Conservation (phyloP, 2,888 invertebrate genomes). For the Cristatella mucedo region DNA sequence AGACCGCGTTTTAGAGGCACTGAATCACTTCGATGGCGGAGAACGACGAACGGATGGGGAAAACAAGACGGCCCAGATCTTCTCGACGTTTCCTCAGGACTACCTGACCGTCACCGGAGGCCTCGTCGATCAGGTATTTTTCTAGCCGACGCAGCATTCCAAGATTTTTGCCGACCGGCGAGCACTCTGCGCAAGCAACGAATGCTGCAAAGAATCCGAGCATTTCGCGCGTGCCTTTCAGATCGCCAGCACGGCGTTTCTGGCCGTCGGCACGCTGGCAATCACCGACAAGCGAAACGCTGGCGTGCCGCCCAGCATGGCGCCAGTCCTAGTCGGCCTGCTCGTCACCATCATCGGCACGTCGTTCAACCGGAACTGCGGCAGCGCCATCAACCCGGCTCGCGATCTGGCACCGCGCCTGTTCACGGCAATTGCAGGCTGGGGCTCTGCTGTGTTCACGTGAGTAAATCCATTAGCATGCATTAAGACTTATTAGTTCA, state of each 20-base stretch:
- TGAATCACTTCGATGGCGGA: slow-evolving; percentile 35
- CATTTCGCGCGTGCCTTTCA: too few species aligned
- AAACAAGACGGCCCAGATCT: slow-evolving; percentile 42
- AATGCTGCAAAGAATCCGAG: too few species aligned
- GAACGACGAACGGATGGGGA: slow-evolving; percentile 24
- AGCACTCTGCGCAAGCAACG: too few species aligned
- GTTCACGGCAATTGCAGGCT: slow-evolving; percentile 42
- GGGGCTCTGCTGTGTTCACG: slow-evolving; percentile 40
- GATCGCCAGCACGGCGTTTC: slow-evolving; percentile 40
- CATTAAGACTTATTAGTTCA: too few species aligned
- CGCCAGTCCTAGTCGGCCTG: slow-evolving; percentile 39
- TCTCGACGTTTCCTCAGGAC: slow-evolving; percentile 42
- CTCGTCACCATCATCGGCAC: slow-evolving; percentile 40
- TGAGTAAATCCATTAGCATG: too few species aligned
- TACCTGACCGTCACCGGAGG: slow-evolving; percentile 37
- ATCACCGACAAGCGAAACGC: slow-evolving; percentile 40
- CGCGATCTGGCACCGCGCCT: slow-evolving; percentile 45
- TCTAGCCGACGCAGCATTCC: too few species aligned
- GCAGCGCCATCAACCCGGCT: slow-evolving; percentile 47
- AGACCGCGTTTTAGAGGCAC: slow-evolving; percentile 24
- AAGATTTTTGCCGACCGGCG: too few species aligned
- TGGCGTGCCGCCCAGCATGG: slow-evolving; percentile 32
- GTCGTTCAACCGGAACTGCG: slow-evolving; percentile 44
- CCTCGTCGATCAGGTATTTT: slow-evolving; percentile 42
- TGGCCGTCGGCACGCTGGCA: slow-evolving; percentile 40